phyloP scores from a whole-genome alignment of 2,888 invertebrate genomes.

The Myopa testacea region DNA sequence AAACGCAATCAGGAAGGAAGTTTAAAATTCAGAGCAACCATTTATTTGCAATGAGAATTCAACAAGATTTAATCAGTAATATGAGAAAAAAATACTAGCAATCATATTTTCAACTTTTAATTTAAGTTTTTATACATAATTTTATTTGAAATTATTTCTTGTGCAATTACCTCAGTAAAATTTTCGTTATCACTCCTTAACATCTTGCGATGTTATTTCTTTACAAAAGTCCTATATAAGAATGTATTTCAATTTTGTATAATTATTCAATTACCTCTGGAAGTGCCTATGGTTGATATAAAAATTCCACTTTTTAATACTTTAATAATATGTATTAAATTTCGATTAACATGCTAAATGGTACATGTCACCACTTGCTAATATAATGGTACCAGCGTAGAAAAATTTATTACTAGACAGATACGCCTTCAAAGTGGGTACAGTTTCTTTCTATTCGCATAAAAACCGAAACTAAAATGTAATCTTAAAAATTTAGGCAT shows the following conservation, averaged over 20 bases:
- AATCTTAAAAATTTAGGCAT: slow-evolving; percentile 34
- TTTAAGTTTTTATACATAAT: not conserved
- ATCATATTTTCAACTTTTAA: not conserved
- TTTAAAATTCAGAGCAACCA: too few species aligned
- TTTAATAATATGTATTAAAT: slow-evolving; percentile 21
- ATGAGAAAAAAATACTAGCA: not conserved
- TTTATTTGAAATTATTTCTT: not conserved
- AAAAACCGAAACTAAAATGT: slow-evolving; percentile 33
- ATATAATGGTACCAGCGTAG: slow-evolving; percentile 21
- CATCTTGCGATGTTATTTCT: not conserved
- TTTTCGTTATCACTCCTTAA: not conserved
- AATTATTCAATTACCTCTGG: slow-evolving; percentile 34
- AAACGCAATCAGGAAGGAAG: too few species aligned
- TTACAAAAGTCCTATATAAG: slow-evolving; percentile 21
- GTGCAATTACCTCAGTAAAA: not conserved
- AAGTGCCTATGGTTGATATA: slow-evolving; percentile 29
- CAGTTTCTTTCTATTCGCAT: not conserved
- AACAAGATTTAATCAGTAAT: too few species aligned
- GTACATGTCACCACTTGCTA: slow-evolving; percentile 25
- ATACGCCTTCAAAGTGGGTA: slow-evolving; percentile 27
- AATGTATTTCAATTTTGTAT: slow-evolving; percentile 5
- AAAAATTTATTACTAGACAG: slow-evolving; percentile 18
- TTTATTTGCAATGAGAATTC: too few species aligned
- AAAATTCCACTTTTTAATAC: slow-evolving; percentile 23
- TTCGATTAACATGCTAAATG: slow-evolving; percentile 18